Conservation (phyloP, 2,113 vertebrate genomes). For the Corydoras sp. region DNA sequence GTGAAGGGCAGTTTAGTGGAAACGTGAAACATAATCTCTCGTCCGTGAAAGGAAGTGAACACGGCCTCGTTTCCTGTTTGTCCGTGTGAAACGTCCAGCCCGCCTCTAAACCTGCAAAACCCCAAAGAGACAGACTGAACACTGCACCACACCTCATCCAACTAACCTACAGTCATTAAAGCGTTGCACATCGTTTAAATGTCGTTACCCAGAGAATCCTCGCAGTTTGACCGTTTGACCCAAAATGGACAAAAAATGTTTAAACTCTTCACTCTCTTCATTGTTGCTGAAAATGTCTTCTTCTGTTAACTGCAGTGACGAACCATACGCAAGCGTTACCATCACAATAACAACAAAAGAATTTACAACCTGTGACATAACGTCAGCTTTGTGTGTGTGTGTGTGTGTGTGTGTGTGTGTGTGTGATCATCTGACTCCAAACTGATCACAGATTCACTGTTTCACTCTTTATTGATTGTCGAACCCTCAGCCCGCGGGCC, state of each 20-base stretch:
- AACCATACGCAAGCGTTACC: too few species aligned
- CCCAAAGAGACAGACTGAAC: not conserved
- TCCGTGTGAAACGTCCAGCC: conserved; percentile 80
- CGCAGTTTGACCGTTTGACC: conserved; percentile 77
- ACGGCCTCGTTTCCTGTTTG: conserved; percentile 83
- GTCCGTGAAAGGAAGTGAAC: conserved; percentile 79
- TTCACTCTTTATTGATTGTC: too few species aligned
- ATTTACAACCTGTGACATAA: too few species aligned
- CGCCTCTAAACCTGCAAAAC: conserved; percentile 76
- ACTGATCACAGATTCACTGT: too few species aligned
- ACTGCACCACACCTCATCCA: too few species aligned
- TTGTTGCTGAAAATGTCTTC: conserved; percentile 82
- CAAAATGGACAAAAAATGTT: conserved; percentile 78
- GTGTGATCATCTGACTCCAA: too few species aligned
- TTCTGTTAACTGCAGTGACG: conserved; percentile 69
- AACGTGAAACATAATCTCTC: conserved; percentile 88
- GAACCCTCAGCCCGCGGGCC: too few species aligned
- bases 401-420: too few species aligned
- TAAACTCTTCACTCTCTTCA: conserved; percentile 77
- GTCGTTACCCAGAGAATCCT: conserved; percentile 74
- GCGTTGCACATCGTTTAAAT: not conserved
- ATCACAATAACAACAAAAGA: too few species aligned
- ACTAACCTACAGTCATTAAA: too few species aligned
- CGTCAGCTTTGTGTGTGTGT: too few species aligned
- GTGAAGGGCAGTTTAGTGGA: conserved; percentile 86